Evolutionary conservation across 1,140 invertebrate species (phyloP), one percentile per base, ranked within the genome.

Genomic region (Tetragnatha versicolor): DNA sequence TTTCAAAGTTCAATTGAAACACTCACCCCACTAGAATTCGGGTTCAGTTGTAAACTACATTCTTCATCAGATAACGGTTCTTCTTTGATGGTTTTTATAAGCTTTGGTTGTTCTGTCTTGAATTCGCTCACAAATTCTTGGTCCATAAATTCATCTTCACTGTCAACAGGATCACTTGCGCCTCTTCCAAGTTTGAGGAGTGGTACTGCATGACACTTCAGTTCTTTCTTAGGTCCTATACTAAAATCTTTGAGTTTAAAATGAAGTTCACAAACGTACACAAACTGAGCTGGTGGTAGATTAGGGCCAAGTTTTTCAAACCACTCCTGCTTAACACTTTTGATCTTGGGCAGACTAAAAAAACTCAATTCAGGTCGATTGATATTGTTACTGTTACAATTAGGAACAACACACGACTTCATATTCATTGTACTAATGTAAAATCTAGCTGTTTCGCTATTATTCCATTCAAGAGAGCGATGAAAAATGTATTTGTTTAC

Each of bases 101-200:
- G n/a, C n/a, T n/a, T n/a, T n/a, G n/a, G n/a, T n/a, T n/a, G n/a
- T n/a, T n/a, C n/a, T n/a, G n/a, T n/a, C n/a, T n/a, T n/a, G n/a
- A n/a, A n/a, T n/a, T n/a, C n/a, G n/a, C n/a, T n/a, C n/a, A n/a
- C n/a, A n/a, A n/a, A n/a, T n/a, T 42, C 27, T 17, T 27, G 53
- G 9, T 51, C n/a, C 33, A 77, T 39, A 37, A 65, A 65, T 42
- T 77, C 60, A 42, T 77, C 73, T 20, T 75, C 70, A 27, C 55
- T 75, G 25, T 66, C 55, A 27, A 49, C 3, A 6, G 25, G 17
- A 1, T 77, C 73, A n/a, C 20, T 29, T 55, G 51, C 53, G 10
- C 33, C 20, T 9, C 14, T 17, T 9, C 60, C 73, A 20, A 65
- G 14, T 10, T 29, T 65, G 12, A 65, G n/a, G 55, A 66, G 17